A percentile compares a stretch with the other conserved stretches of the same genome.
phyloP scores from a whole-genome alignment of 2,797 vertebrate species.

The Meriones psammophilus region DNA sequence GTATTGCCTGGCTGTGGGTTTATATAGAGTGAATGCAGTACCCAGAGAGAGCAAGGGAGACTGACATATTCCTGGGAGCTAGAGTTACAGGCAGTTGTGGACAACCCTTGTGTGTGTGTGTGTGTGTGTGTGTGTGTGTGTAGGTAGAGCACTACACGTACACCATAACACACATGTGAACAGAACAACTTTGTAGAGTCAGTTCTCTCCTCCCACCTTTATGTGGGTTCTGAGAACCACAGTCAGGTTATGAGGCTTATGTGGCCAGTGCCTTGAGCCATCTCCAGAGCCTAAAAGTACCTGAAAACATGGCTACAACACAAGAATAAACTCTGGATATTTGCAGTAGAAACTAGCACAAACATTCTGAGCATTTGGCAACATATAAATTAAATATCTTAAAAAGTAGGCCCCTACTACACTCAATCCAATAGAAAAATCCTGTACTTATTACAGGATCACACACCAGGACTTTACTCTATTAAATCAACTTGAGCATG shows the following conservation, averaged over 20 bases:
- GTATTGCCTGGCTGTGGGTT: neutral
- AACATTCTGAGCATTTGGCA: neutral
- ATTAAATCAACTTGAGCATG: constrained; percentile 16
- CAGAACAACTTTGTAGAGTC: neutral
- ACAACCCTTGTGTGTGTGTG: neutral
- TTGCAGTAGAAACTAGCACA: constrained; percentile 2
- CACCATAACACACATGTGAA: neutral
- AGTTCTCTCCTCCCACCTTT: neutral
- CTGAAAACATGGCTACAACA: neutral
- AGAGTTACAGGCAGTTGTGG: neutral
- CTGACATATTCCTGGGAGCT: neutral
- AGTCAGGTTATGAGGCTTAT: neutral
- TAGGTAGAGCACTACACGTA: neutral
- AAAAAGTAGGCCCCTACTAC: neutral
- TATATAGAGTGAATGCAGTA: neutral
- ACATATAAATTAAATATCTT: neutral
- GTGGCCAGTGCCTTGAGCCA: neutral
- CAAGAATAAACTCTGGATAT: neutral
- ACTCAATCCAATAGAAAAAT: neutral
- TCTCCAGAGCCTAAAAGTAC: neutral
- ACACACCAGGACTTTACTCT: constrained; percentile 9
- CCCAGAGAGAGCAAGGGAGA: neutral
- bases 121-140: too few species aligned
- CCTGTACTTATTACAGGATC: neutral
- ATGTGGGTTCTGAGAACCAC: neutral